A percentile compares a stretch with the other conserved stretches of the same genome.
Conservation (phyloP, 2,888 invertebrate genomes). For the Tuberolachnus salignus region DNA sequence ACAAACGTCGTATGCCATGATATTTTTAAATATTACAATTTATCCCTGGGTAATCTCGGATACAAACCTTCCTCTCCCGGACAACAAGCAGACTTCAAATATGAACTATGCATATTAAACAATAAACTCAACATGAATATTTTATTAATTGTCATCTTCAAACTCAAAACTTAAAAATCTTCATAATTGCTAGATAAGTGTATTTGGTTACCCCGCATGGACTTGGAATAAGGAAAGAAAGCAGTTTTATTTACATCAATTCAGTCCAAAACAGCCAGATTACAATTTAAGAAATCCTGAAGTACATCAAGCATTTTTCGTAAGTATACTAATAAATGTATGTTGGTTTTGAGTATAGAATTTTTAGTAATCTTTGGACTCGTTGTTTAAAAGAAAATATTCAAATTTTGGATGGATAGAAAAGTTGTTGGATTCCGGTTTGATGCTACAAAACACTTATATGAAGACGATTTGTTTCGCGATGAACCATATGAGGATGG, state of each 20-base stretch:
- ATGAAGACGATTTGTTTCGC: background rate
- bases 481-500: slow-evolving; percentile 20
- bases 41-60: too few species aligned
- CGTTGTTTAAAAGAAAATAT: slow-evolving; percentile 8
- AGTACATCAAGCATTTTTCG: slow-evolving; percentile 73
- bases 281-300: slow-evolving; percentile 74
- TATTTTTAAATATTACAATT: too few species aligned
- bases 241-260: slow-evolving; percentile 83
- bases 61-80: too few species aligned
- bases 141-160: too few species aligned
- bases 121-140: too few species aligned
- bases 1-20: too few species aligned
- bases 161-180: too few species aligned
- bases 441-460: slow-evolving; percentile 5
- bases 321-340: slow-evolving; percentile 58
- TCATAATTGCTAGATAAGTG: slow-evolving; percentile 17
- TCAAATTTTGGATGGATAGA: slow-evolving; percentile 56
- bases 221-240: slow-evolving; percentile 70
- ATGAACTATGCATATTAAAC: too few species aligned
- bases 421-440: slow-evolving; percentile 50
- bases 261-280: slow-evolving; percentile 77
- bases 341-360: background rate
- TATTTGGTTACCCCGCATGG: slow-evolving; percentile 73
- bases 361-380: background rate
- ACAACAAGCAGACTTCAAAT: too few species aligned